Base-by-base conservation (phyloP, 2,888 invertebrate genomes). In the Sphinx pinastri region DNA sequence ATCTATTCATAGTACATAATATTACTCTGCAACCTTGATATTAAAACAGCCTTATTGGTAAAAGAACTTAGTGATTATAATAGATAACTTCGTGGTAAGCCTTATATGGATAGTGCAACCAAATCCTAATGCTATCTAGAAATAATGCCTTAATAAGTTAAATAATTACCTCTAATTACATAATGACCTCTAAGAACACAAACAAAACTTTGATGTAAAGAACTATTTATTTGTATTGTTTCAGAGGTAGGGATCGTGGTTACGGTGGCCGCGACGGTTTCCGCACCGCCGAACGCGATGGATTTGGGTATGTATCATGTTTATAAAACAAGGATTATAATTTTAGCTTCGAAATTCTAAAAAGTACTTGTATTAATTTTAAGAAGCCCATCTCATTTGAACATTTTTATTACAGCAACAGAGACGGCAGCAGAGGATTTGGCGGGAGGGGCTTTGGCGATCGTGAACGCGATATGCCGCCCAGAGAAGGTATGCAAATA, bases 191-290 rank as follows among this genome's bases (percentile, higher is more conserved):
- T 25, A 25, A n/a, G n/a, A n/a, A 25, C 25, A 25, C 25, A 25
- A 25, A 25, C 25, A 25, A 25, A 25, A 12, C 10, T 51, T 51
- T 14, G 12, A 51, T 51, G 3, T 55, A 19, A 3, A 10, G 19
- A 16, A 16, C 11, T 55, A 16, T 45, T 59, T 13, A 2, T 8
- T n/a, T 14, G 16, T 8, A 8, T 13, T 51, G 3, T 71, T 68
- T 2, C 72, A 82, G 94, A 71, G 91, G 93, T 31, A 76, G 90
- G 63, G 87, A 88, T 19, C 85, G 89, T 8, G 90, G 93, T 3
- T 93, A 90, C 74, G 92, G 92, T 6, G 92, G 92, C 10, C 88
- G 93, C 12, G 92, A 92, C 38, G 93, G 93, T 0, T 93, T 93
- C 85, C 89, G 93, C 66, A 80, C 92, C 0, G 92, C 91, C 0